Base-by-base conservation (phyloP, 2,888 invertebrate species). In the Oscheius sp. region DNA sequence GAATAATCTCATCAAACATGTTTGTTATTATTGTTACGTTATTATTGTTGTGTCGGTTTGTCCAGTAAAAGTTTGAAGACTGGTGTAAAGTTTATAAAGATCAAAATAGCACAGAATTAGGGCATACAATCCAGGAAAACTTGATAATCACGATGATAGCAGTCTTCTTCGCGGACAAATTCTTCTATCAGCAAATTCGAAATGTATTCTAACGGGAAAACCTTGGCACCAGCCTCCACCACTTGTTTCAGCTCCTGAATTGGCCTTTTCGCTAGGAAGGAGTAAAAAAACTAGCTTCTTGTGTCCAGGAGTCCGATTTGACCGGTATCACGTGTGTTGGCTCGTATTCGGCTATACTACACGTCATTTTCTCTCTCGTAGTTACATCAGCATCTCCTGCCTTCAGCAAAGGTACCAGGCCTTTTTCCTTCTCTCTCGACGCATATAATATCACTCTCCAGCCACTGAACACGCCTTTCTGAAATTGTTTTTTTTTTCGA, bases 381-480 rank as follows among this genome's bases (percentile, higher is more conserved):
- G 37, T 21, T 13, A 73, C 73, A 29, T 55, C n/a, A 3, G 73
- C 73, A 35, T 63, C 35, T n/a, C 73, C 73, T 7, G 73, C 73
- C 11, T 33, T 13, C 32, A 73, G 13, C 7, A 73, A 35, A 13
- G 73, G 73, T 7, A 37, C 42, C 5, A 73, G 21, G 1, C 55
- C 37, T 4, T 29, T 42, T 5, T 53, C 65, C 37, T 73, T 73
- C 33, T 73, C 73, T 32, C n/a, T 47, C 21, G 55, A 11, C 4
- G 53, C 29, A 32, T 73, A 73, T 29, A 73, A 51, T 11, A 73
- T 35, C 10, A 73, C 55, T 37, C 55, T 51, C 65, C 65, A 63
- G 9, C 73, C 73, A 1, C 21, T 33, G 32, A 73, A 73, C 9
- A 51, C 73, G 21, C 73, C 73, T 48, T 35, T 57, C 73, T 73